Base-by-base conservation (phyloP, 2,113 vertebrate genomes). In the Arizona elegans region DNA sequence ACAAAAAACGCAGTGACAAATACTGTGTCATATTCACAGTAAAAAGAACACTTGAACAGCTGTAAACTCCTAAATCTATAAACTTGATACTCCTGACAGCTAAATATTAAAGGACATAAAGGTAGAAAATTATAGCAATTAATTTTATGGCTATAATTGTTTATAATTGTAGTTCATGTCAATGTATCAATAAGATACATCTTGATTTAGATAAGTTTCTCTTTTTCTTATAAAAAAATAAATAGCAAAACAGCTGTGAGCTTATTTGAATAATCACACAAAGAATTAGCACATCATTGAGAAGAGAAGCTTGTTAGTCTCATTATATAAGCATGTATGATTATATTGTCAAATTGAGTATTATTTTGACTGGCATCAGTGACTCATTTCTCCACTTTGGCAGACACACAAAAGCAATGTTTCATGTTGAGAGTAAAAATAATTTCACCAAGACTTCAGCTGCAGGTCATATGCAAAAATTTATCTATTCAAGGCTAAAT, bases 281-380 rank as follows among this genome's bases (percentile, higher is more conserved):
- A 0, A 70, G 93, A 93, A 94, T 62, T 92, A 94, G 47, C 1
- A 58, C 33, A 87, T 94, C 56, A 96, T 93, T 89, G 94, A 95
- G 92, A 95, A 95, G 90, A 92, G 89, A 70, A 95, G 50, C 33
- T 93, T 89, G 53, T 86, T 93, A 94, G 91, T 59, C 50, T 95
- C 94, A 94, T 95, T 96, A 95, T 92, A 89, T 43, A 91, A 92
- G 91, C 94, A 92, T 90, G 26, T 92, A 70, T 97, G 95, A 95
- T 96, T 96, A 86, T 89, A 91, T 7, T 90, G n/a, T 93, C 59
- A 96, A 95, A 92, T 89, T 88, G 92, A 91, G 90, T 70, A 91
- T 92, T 93, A 94, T 94, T 96, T 94, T 95, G 86, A 93, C 89
- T 94, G 43, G n/a, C n/a, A 89, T 29, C 87, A 55, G 3, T 91